phyloP scores from a whole-genome alignment of 2,888 invertebrate genomes.

The Euclidia mi region DNA sequence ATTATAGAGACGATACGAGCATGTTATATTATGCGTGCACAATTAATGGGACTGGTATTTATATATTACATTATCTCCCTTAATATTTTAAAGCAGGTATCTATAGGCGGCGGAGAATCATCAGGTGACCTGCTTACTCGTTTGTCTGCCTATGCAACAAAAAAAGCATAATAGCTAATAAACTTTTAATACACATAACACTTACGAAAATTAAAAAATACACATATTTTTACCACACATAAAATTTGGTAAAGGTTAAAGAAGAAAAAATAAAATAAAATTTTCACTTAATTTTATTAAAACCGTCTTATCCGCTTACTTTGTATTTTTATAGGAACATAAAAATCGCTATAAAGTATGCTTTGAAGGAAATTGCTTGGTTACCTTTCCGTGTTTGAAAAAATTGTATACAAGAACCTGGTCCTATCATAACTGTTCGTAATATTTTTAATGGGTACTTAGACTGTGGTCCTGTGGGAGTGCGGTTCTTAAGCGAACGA shows the following conservation, averaged over 20 bases:
- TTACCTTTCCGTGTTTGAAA: slow-evolving; percentile 54
- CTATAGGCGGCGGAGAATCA: no score
- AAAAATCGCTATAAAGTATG: slow-evolving; percentile 77
- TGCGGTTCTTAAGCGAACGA: slow-evolving; percentile 21
- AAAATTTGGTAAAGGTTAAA: slow-evolving; percentile 30
- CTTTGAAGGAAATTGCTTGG: slow-evolving; percentile 61
- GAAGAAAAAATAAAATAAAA: slow-evolving; percentile 51
- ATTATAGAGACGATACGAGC: no score
- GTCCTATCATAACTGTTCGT: slow-evolving; percentile 52
- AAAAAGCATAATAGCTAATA: background rate
- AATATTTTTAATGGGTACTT: slow-evolving; percentile 64
- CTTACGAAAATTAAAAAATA: background rate
- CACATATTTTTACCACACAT: slow-evolving; percentile 19
- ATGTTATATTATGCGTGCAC: no score
- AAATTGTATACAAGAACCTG: slow-evolving; percentile 61
- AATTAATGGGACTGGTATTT: no score
- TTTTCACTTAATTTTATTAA: slow-evolving; percentile 66
- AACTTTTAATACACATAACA: background rate
- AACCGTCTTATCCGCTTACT: slow-evolving; percentile 64
- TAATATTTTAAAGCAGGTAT: no score
- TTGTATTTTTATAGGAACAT: slow-evolving; percentile 64
- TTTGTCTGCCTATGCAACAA: no score
- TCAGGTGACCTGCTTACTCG: no score
- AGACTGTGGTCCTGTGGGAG: slow-evolving; percentile 21
- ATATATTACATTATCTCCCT: no score